These are phyloP conservation scores for Drosophila glabriapex DNA, from an alignment of 2,888 invertebrate genomes.

Conservation along the genomic window DNA sequence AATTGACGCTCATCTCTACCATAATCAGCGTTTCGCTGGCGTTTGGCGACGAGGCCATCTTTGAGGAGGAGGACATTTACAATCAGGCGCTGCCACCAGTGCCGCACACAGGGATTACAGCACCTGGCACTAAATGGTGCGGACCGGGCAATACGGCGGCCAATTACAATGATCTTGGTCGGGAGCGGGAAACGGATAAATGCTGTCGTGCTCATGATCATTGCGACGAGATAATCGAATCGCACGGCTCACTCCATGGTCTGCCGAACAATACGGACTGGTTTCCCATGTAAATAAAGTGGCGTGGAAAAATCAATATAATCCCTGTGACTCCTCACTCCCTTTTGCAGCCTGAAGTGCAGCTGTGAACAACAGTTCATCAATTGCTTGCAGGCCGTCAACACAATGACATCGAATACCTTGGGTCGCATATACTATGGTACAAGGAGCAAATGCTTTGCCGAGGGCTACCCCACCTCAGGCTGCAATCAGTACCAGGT, in stretches of 20 bases:
- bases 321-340: not conserved
- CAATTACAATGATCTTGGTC: constrained; percentile 92
- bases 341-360: constrained; percentile 78
- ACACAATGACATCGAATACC: constrained; percentile 76
- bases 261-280: constrained; percentile 82
- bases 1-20: constrained; percentile 8
- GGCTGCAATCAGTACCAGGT: constrained; percentile 79
- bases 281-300: constrained; percentile 82
- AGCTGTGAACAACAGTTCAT: constrained; percentile 84
- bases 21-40: constrained; percentile 21
- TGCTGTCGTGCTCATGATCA: constrained; percentile 95
- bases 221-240: constrained; percentile 83
- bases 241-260: constrained; percentile 70
- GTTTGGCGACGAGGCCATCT: constrained; percentile 83
- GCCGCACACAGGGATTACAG: constrained; percentile 77
- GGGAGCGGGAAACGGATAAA: constrained; percentile 91
- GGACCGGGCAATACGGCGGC: constrained; percentile 94
- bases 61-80: constrained; percentile 85
- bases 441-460: constrained; percentile 80
- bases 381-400: constrained; percentile 82
- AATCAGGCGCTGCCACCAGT: constrained; percentile 79
- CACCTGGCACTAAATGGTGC: constrained; percentile 95
- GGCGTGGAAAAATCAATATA: constrained; percentile 47
- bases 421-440: constrained; percentile 83
- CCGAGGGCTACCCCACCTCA: constrained; percentile 75